Evolutionary conservation across 23 tunicate species (phyloP).

Genomic region (Trididemnum miniatum): DNA sequence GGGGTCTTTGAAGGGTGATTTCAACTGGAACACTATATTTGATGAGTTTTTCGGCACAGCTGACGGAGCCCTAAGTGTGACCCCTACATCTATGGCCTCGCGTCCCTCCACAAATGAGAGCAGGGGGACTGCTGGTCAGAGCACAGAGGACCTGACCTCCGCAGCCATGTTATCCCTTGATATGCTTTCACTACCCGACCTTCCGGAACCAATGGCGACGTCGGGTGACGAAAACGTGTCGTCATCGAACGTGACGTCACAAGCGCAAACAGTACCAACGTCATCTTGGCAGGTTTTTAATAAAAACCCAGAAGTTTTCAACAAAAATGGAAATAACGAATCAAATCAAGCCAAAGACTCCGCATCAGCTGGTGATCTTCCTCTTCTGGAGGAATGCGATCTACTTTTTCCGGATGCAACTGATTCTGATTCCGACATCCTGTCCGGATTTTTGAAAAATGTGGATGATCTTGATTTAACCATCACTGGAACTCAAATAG

Average conservation of each 20-base stretch:
- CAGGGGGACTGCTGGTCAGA: neutral
- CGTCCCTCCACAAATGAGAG: slow-evolving; percentile 18
- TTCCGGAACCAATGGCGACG: slow-evolving; percentile 23
- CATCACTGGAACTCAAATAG: slow-evolving; percentile 71
- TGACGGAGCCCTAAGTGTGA: slow-evolving; percentile 25
- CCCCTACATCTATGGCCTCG: slow-evolving; percentile 30
- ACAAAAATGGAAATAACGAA: neutral
- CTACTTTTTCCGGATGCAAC: neutral
- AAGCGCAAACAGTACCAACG: slow-evolving; percentile 5
- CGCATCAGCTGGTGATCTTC: neutral
- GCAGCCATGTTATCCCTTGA: slow-evolving; percentile 23
- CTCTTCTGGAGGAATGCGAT: slow-evolving; percentile 3
- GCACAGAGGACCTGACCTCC: slow-evolving; percentile 6
- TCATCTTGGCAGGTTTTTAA: too few species aligned
- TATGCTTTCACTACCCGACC: slow-evolving; percentile 8
- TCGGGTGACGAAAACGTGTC: slow-evolving; percentile 19
- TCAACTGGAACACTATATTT: slow-evolving; percentile 74
- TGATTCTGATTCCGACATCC: neutral
- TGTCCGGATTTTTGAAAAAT: slow-evolving; percentile 46
- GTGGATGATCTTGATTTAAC: slow-evolving; percentile 79
- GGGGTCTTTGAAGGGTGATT: slow-evolving; percentile 91
- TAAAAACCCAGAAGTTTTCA: neutral
- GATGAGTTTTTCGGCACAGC: slow-evolving; percentile 52
- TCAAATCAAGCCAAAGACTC: neutral
- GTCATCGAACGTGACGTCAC: neutral